Evolutionary conservation across 2,888 invertebrate species (phyloP).

Genomic region (Ephialtes manifestator): DNA sequence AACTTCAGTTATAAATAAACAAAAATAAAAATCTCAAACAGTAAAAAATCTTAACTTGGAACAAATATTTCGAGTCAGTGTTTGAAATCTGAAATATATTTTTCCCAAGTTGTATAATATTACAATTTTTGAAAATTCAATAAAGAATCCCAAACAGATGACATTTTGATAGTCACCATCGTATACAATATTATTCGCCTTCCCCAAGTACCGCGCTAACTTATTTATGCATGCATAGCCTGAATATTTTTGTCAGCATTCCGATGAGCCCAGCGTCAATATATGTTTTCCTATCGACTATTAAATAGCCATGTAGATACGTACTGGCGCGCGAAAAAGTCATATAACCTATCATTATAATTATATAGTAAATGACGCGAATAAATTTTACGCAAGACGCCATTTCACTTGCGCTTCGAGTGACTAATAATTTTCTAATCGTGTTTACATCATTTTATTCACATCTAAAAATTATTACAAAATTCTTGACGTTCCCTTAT

Average conservation of each 20-base stretch:
- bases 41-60: too few relatives aligned
- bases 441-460: background rate
- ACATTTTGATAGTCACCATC: too few relatives aligned
- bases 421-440: background rate
- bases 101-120: too few relatives aligned
- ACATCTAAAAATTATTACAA: background rate
- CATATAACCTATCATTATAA: conserved; percentile 19
- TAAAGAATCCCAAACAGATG: too few relatives aligned
- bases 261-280: background rate
- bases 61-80: too few relatives aligned
- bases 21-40: too few relatives aligned
- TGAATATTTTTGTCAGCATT: conserved; percentile 26
- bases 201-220: conserved; percentile 9
- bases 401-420: background rate
- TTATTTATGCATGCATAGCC: too few relatives aligned
- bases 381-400: conserved; percentile 11
- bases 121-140: too few relatives aligned
- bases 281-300: background rate
- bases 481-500: too few relatives aligned
- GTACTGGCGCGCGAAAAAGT: background rate
- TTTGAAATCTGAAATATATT: too few relatives aligned
- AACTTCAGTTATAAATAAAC: too few relatives aligned
- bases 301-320: background rate
- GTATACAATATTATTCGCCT: conserved; percentile 24
- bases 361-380: background rate